These are phyloP conservation scores for Rhynchotus rufescens DNA, from an alignment of 2,797 vertebrate genomes.

Conservation along the genomic window DNA sequence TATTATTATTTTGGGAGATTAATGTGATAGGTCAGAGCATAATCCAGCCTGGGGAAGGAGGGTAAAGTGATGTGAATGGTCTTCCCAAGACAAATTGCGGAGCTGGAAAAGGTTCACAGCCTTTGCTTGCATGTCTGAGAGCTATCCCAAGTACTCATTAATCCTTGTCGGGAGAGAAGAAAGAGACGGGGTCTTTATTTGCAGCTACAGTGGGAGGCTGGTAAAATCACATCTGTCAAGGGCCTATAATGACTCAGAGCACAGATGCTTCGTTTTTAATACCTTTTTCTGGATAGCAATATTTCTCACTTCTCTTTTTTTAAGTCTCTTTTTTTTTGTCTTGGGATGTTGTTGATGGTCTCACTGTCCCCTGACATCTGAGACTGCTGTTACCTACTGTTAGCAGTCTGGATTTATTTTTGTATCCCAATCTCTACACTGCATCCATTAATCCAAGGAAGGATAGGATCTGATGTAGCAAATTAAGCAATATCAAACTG, in stretches of 20 bases:
- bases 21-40: constrained; percentile 82
- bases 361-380: constrained; percentile 13
- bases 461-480: neutral
- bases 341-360: constrained; percentile 23
- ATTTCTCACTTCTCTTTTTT: constrained; percentile 34
- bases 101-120: constrained; percentile 82
- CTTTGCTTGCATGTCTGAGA: constrained; percentile 80
- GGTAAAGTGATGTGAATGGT: constrained; percentile 75
- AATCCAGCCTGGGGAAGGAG: constrained; percentile 72
- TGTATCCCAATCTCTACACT: neutral
- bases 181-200: constrained; percentile 79
- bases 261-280: constrained; percentile 77
- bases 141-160: constrained; percentile 81
- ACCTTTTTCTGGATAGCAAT: constrained; percentile 47
- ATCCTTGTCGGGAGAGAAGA: constrained; percentile 85
- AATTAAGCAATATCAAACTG: neutral
- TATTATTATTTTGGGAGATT: constrained; percentile 85
- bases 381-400: constrained; percentile 28
- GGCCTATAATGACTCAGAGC: constrained; percentile 77
- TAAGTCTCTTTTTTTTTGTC: constrained; percentile 26
- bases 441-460: neutral
- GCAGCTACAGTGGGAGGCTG: constrained; percentile 72
- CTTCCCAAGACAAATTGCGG: constrained; percentile 84
- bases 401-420: constrained; percentile 2
- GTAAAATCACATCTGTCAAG: constrained; percentile 80